Base-by-base conservation (phyloP, 2,888 invertebrate genomes). In the Euspilapteryx auroguttella region DNA sequence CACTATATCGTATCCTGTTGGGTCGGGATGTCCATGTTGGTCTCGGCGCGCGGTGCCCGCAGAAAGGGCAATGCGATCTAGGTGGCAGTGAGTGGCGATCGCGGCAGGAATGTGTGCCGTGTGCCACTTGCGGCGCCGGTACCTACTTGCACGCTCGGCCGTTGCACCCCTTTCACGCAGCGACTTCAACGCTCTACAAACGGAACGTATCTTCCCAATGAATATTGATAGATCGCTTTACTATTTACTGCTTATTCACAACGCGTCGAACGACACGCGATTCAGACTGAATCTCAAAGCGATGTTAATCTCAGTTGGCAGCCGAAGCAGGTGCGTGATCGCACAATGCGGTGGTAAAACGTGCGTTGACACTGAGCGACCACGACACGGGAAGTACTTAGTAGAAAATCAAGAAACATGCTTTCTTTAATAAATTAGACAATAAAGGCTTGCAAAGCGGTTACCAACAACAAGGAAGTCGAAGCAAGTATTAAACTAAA, bases 111-210 rank as follows among this genome's bases (percentile, higher is more conserved):
- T 69, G 50, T 64, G 53, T 62, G 69, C 52, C 71, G 45, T 48
- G 65, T 50, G 48, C 64, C 43, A 64, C 59, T 61, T 59, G 54
- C 38, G 44, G 37, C 44, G 39, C 37, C 37, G 24, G 20, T 6
- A 20, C 26, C 33, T 39, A 37, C 34, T 34, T 30, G 38, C 37
- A 53, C 55, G 52, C 49, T 53, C 57, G 69, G 68, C 61, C 73
- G 49, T 66, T 68, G 68, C 69, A 69, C 73, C 66, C 65, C 63
- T 68, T 69, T 73, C 71, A 61, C 68, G 63, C 52, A 45, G 52
- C 48, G 47, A 41, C 55, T 63, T 56, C 24, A 61, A 68, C 62
- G 73, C 71, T 71, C 73, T 68, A 73, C 57, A 69, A 69, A 73
- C 53, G 54, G 47, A 55, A 54, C 62, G 59, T 49, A 57, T 58